Evolutionary conservation across 2,888 invertebrate species (phyloP), one percentile per base, ranked within the genome.

Genomic region (Euplagia quadripunctaria): DNA sequence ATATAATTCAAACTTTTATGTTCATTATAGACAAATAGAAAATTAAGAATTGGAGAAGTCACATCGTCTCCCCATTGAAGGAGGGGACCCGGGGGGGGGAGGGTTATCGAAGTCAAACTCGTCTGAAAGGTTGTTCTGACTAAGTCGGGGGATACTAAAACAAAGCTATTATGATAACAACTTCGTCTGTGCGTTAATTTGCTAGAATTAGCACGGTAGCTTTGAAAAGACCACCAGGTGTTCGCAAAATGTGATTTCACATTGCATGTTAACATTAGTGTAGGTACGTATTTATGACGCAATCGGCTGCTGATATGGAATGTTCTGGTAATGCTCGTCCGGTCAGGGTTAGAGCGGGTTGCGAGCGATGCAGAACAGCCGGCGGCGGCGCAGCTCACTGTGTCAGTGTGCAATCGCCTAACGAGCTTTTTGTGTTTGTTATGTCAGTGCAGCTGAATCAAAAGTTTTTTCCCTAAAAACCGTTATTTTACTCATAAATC

Each of bases 401-500:
- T 77, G 78, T 79, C 76, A 79, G 41, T 73, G 72, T 72, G 76
- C 68, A 49, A 79, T 64, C 61, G 74, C 73, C 85, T 87, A 86
- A 86, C 86, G 85, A 87, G 80, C 75, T 82, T 79, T 81, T 86
- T 83, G 86, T 87, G 85, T 85, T 80, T 70, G 71, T 71, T 79
- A 61, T 70, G 75, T 78, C 78, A 80, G 79, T 81, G 93, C 94
- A 94, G 94, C 94, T 94, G 94, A 94, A 87, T 92, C 87, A 85
- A 77, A 68, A 82, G 63, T 75, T 81, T 92, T 95, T 95, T 94
- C 93, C 80, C 68, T 66, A 87, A 94, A 95, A 94, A 94, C 96
- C 96, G 96, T 96, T 96, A 96, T 94, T 95, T 94, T 91, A 83
- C 89, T 90, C 93, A 93, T 93, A 94, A 94, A 93, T 93, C 94